phyloP scores from a whole-genome alignment of 2,888 invertebrate species.

The Eutolmus rufibarbis region DNA sequence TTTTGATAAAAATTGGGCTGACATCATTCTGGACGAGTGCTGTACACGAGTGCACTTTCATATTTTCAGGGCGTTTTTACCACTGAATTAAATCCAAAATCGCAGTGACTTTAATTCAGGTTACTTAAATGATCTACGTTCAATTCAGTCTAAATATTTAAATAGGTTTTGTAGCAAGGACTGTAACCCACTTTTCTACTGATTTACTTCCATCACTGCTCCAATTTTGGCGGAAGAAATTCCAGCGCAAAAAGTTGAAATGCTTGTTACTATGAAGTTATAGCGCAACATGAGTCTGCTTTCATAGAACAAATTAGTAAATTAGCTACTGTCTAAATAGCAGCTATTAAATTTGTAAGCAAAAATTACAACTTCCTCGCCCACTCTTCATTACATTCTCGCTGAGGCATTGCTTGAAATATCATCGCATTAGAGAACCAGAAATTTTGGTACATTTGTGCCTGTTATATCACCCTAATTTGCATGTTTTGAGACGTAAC shows the following conservation, averaged over 20 bases:
- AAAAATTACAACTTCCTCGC: background rate
- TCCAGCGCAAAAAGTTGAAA: background rate
- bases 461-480: background rate
- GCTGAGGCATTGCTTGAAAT: background rate
- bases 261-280: background rate
- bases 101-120: background rate
- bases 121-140: background rate
- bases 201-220: background rate
- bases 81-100: background rate
- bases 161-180: background rate
- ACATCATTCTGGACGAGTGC: background rate
- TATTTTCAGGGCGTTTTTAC: background rate
- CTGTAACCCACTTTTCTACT: background rate
- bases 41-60: background rate
- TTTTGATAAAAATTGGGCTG: background rate
- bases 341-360: background rate
- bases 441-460: background rate
- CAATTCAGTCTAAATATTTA: background rate
- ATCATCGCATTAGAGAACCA: background rate
- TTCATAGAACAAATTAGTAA: background rate
- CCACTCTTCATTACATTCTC: background rate
- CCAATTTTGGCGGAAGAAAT: background rate
- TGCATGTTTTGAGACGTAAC: background rate
- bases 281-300: background rate
- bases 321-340: background rate